phyloP scores from a whole-genome alignment of 2,888 invertebrate genomes.

The Ptychoptera contaminata region DNA sequence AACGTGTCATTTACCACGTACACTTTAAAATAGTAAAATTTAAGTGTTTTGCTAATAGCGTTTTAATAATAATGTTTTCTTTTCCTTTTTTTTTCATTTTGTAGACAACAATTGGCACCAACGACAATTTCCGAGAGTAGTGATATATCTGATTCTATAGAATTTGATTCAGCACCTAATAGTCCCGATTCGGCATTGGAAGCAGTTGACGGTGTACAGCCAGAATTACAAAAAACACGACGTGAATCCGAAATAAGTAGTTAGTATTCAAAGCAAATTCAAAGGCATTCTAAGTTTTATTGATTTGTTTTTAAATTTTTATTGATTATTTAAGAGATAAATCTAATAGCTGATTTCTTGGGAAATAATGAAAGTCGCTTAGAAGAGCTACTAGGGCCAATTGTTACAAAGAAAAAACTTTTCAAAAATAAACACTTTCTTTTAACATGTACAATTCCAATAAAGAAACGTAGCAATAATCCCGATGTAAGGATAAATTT shows the following conservation, averaged over 20 bases:
- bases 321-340: slow-evolving; percentile 10
- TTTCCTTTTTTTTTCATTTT: background rate
- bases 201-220: slow-evolving; percentile 34
- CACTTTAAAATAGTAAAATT: background rate
- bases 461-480: slow-evolving; percentile 7
- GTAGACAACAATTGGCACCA: slow-evolving; percentile 6
- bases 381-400: slow-evolving; percentile 36
- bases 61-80: background rate
- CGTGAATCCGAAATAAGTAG: slow-evolving; percentile 36
- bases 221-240: slow-evolving; percentile 36
- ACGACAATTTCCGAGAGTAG: slow-evolving; percentile 11
- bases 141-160: slow-evolving; percentile 13
- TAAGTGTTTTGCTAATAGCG: background rate
- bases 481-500: background rate
- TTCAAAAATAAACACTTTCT: slow-evolving; percentile 42
- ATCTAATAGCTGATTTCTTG: slow-evolving; percentile 13
- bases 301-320: background rate
- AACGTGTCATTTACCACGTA: too few species aligned
- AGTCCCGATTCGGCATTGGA: slow-evolving; percentile 25
- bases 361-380: slow-evolving; percentile 10
- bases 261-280: slow-evolving; percentile 13
- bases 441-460: slow-evolving; percentile 38
- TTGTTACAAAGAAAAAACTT: slow-evolving; percentile 29
- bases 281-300: background rate
- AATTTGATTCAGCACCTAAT: slow-evolving; percentile 18